Conservation (phyloP, 2,113 vertebrate species). For the Carassius auratus region DNA sequence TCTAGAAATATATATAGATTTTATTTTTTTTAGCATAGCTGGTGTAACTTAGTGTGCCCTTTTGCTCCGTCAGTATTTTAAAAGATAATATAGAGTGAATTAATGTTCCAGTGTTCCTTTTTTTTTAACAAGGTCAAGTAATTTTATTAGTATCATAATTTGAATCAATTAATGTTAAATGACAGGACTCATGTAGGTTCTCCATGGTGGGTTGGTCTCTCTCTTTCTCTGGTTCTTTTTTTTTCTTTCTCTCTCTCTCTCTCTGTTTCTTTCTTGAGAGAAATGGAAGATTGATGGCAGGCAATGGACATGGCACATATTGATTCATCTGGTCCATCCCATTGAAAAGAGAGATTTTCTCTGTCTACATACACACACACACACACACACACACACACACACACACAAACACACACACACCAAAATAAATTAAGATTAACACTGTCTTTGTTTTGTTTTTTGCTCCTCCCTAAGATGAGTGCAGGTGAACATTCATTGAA, state of each 20-base stretch:
- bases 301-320: constrained; percentile 50
- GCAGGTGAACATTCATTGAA: constrained; percentile 7
- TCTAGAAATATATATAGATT: background rate
- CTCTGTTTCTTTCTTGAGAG: background rate
- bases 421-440: too few species aligned
- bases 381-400: too few species aligned
- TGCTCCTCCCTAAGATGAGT: background rate
- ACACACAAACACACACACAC: too few species aligned
- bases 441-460: background rate
- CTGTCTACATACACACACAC: too few species aligned
- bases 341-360: background rate
- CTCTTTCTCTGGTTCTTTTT: background rate
- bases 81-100: background rate
- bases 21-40: background rate
- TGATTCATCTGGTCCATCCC: constrained; percentile 46
- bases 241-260: background rate
- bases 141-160: background rate
- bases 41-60: background rate
- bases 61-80: background rate
- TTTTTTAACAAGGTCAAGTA: background rate
- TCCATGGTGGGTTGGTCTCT: background rate
- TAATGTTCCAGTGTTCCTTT: background rate
- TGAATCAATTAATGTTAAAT: constrained; percentile 1
- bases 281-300: constrained; percentile 44
- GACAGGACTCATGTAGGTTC: constrained; percentile 1